Evolutionary conservation across 2,113 vertebrate species (phyloP), one percentile per base, ranked within the genome.

Genomic region (Myrmophylax atrothorax): DNA sequence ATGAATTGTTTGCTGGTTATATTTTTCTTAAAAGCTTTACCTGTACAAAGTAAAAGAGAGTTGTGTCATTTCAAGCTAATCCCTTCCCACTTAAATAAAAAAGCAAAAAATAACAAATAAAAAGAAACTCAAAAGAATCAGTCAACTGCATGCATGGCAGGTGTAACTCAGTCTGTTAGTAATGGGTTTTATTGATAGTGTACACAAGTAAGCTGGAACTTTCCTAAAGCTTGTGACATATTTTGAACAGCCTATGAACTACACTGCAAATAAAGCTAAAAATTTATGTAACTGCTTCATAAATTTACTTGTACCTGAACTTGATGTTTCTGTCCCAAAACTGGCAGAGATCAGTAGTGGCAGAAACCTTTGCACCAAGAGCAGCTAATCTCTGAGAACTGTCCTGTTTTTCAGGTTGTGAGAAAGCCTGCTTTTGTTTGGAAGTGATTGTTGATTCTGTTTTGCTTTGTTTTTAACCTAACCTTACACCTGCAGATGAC

Each of bases 201-300:
- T 40, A 80, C 62, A 44, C 15, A 66, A 68, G 25, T 42, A 89
- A 80, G 28, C 8, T 79, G n/a, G 29, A 96, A 96, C 96, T 90
- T 63, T 50, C 92, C 46, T 64, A 91, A 94, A 97, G 14, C 38
- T 92, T 38, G 50, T 74, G 44, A 62, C 33, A 76, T 62, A 59
- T 87, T 97, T 96, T 77, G 72, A 87, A 87, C 37, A 94, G 38
- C 33, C 52, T 75, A 79, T 70, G 25, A 95, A 94, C 35, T 88
- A 35, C 84, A 87, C 68, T 91, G 20, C 22, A 93, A 60, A 63
- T 46, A 93, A 94, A 46, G 22, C 18, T 89, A 93, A 94, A 96
- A 94, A 84, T n/a, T 25, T 50, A 69, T 38, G 46, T 33, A 89
- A 94, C 22, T 87, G 38, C 59, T 92, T 87, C 87, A 87, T 81